Conservation (phyloP, 2,888 invertebrate genomes). For the Callimorpha dominula region DNA sequence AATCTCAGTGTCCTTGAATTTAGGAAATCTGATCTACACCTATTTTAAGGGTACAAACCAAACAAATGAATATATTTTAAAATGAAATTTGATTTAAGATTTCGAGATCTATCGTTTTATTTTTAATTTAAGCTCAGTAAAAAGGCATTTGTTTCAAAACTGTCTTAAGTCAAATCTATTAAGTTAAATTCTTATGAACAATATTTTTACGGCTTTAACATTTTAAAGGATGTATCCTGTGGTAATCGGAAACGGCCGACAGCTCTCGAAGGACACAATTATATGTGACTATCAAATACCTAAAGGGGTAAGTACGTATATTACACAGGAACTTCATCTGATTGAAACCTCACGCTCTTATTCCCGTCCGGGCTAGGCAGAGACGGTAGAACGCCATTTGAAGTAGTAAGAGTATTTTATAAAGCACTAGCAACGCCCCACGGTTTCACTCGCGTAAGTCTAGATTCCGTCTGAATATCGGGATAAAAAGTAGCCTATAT, state of each 20-base stretch:
- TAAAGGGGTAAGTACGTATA: conserved; percentile 88
- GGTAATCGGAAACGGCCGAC: conserved; percentile 91
- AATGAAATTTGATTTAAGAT: not conserved
- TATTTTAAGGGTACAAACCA: not conserved
- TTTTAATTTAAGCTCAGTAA: not conserved
- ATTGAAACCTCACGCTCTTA: no score
- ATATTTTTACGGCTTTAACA: conserved; percentile 10
- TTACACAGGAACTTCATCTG: no score
- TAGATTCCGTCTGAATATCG: no score
- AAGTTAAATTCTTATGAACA: not conserved
- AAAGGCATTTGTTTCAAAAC: not conserved
- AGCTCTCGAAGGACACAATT: conserved; percentile 89
- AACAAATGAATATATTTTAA: not conserved
- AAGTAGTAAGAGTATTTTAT: no score
- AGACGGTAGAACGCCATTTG: no score
- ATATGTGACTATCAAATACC: conserved; percentile 92
- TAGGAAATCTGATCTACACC: not conserved
- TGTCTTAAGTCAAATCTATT: no score
- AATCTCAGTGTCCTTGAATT: no score
- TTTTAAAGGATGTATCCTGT: conserved; percentile 90
- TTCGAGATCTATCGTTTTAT: not conserved
- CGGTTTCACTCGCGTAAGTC: no score
- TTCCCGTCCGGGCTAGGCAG: no score
- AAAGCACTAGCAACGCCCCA: no score
- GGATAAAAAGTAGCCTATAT: no score